These are phyloP conservation scores for Pycnomerus fuliginosus DNA, from an alignment of 2,888 invertebrate genomes.

Conservation along the genomic window DNA sequence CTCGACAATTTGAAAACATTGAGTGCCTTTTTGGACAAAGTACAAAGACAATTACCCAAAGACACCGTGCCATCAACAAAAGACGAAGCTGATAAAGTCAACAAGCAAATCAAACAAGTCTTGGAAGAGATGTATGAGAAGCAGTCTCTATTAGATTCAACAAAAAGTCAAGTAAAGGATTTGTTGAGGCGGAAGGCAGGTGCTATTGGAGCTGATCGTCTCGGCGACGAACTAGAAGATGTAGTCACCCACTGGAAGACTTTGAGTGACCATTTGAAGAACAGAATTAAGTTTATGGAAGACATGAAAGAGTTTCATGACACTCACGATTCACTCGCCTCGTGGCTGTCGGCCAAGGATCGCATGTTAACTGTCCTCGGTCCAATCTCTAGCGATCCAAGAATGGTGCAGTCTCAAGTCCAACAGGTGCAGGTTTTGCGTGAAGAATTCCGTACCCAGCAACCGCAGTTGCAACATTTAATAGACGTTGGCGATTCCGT, in stretches of 20 bases:
- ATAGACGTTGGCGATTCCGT: slow-evolving; percentile 79
- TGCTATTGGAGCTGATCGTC: slow-evolving; percentile 77
- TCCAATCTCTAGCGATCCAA: slow-evolving; percentile 92
- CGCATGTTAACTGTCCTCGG: slow-evolving; percentile 94
- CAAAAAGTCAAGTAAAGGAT: slow-evolving; percentile 85
- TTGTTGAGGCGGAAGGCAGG: slow-evolving; percentile 81
- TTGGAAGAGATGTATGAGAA: slow-evolving; percentile 92
- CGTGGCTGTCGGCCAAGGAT: slow-evolving; percentile 91
- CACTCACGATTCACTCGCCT: slow-evolving; percentile 77
- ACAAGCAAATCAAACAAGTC: slow-evolving; percentile 76
- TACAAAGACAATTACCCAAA: slow-evolving; percentile 82
- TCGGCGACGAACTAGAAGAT: slow-evolving; percentile 83
- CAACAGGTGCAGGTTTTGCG: slow-evolving; percentile 92
- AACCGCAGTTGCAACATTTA: slow-evolving; percentile 84
- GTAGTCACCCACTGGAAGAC: slow-evolving; percentile 83
- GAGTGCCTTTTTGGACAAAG: slow-evolving; percentile 83
- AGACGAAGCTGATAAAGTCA: slow-evolving; percentile 89
- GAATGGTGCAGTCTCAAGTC: slow-evolving; percentile 94
- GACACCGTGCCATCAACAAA: slow-evolving; percentile 76
- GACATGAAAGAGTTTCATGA: slow-evolving; percentile 92
- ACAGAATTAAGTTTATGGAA: slow-evolving; percentile 71
- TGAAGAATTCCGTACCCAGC: slow-evolving; percentile 92
- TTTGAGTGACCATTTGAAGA: slow-evolving; percentile 79
- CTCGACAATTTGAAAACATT: slow-evolving; percentile 79
- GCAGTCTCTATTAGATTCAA: slow-evolving; percentile 86